Evolutionary conservation across 1,140 invertebrate species (phyloP), one percentile per base, ranked within the genome.

Genomic region (Leptinotarsa undecemlineata): DNA sequence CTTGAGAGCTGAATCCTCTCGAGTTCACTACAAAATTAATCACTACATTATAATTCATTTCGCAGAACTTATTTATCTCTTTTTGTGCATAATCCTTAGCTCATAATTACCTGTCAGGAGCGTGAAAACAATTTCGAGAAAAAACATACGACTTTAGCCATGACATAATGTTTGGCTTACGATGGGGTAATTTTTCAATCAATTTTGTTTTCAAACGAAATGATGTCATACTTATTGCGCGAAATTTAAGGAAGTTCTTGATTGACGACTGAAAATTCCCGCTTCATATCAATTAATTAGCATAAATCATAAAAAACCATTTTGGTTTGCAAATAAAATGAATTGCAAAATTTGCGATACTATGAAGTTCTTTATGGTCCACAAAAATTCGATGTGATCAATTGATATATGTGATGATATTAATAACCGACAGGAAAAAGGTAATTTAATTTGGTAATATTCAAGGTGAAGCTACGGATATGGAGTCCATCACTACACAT

Each of bases 51-150:
- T 57, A 15, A 57, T n/a, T 57, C 3, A 57, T 57, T 57, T 57
- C 51, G 51, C 51, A 57, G n/a, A 57, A 57, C 51, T 57, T 57
- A 17, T 57, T 57, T 19, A 19, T 42, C 4, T 57, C 51, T 19
- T 57, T 17, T 57, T 57, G 51, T 17, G n/a, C n/a, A 57, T 19
- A 57, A 57, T 57, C 17, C 4, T 3, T 57, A 57, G 51, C 51
- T 57, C 51, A 57, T 57, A 57, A 57, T 57, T 57, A 57, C 51
- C 51, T 57, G 51, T 57, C 51, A 57, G 51, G 6, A 17, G 51
- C 51, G 51, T 19, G 8, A 57, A 57, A 57, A n/a, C 51, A 57
- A 17, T 17, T 57, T 57, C 51, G 51, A 57, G n/a, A 57, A 57
- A 57, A 17, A 57, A 57, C 3, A 57, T 42, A 42, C 8, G 33